Evolutionary conservation across 2,888 invertebrate species (phyloP), one percentile per base, ranked within the genome.

Genomic region (Caradrina clavipalpis): DNA sequence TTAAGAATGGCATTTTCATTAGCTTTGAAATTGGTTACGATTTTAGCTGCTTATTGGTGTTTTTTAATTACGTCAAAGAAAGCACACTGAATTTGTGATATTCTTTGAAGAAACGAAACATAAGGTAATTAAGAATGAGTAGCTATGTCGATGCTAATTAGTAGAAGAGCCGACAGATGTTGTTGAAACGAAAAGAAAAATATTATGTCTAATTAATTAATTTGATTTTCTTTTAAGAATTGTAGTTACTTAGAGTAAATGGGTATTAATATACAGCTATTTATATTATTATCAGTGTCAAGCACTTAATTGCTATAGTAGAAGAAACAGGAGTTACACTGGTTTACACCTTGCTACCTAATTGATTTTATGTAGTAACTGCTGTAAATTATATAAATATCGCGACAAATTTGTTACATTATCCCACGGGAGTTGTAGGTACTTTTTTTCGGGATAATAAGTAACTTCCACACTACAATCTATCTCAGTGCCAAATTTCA

Each of bases 61-160:
- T 76, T 62, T 66, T 67, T 26, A 65, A 73, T 61, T 47, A 64
- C 31, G 22, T 53, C 39, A 67, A 67, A 62, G 50, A 73, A 76
- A 67, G 2, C 53, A 51, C 26, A 62, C 15, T 54, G 47, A 54
- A 67, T 66, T 42, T 59, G 35, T 55, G 57, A 56, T 61, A 59
- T 65, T 69, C 55, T 77, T 78, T 78, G 22, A 51, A 64, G 22
- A 21, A 49, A 26, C 4, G 51, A 64, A n/a, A 10, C 69, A n/a
- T 50, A 58, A 47, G 57, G 61, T 78, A 77, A 79, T 77, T 79
- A 74, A 79, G 54, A 79, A 42, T 22, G 42, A 49, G 42, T 62
- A 74, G 49, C 55, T 53, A 21, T 60, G 51, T 53, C 64, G 45
- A 77, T 69, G 69, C 53, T 79, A 74, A 77, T 69, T 65, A 65